Conservation (phyloP, 2,888 invertebrate species). For the Kryphioiulus occultus region DNA sequence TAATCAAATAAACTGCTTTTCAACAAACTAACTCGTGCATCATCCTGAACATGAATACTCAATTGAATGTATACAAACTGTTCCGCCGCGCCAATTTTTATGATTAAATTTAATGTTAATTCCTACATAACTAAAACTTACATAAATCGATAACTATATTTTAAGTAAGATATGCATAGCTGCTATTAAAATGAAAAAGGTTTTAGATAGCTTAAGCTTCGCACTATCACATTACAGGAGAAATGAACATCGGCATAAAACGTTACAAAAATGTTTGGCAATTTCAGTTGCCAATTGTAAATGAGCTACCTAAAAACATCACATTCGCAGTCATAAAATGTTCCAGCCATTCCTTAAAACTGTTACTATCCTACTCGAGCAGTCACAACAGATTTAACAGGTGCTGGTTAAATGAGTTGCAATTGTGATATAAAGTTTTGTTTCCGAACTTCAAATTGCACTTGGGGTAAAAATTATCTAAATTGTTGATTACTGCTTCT, state of each 20-base stretch:
- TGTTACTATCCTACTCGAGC: not conserved
- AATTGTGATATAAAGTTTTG: not conserved
- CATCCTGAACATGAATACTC: not conserved
- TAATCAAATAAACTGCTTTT: not conserved
- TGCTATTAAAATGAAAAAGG: constrained; percentile 14
- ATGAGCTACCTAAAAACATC: not conserved
- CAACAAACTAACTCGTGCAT: not conserved
- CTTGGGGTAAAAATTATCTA: not conserved
- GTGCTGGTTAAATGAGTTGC: not conserved
- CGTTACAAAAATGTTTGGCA: not conserved
- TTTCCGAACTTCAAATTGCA: constrained; percentile 9
- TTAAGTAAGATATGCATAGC: constrained; percentile 25
- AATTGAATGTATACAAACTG: not conserved
- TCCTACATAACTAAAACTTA: constrained; percentile 1
- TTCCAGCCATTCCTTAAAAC: not conserved
- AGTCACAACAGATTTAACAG: not conserved
- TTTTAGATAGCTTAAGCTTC: not conserved
- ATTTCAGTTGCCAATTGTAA: not conserved
- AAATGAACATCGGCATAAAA: not conserved
- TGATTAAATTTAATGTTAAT: not conserved
- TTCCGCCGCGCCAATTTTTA: not conserved
- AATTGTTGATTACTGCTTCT: not conserved
- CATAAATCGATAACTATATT: not conserved
- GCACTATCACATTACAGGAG: not conserved
- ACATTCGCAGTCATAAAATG: not conserved